These are phyloP conservation scores for Tetranychus piercei DNA, from an alignment of 2,888 invertebrate species.

Conservation along the genomic window DNA sequence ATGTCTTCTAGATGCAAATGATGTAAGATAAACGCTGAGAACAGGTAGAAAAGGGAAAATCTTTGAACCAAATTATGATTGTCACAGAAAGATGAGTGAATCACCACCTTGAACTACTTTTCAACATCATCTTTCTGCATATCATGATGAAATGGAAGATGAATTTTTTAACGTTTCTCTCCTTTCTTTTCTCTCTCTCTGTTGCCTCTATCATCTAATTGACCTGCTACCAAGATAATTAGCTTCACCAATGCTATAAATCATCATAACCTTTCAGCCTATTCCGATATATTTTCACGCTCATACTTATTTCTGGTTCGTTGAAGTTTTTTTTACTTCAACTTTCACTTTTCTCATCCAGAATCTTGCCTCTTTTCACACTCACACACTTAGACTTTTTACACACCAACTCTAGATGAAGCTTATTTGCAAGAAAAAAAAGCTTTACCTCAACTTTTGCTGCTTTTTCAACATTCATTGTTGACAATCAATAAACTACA, in stretches of 20 bases:
- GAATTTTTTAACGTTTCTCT: neutral
- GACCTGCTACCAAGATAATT: slow-evolving; percentile 1
- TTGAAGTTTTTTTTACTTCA: neutral
- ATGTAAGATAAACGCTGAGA: neutral
- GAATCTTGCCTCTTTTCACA: neutral
- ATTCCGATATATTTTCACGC: neutral
- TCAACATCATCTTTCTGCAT: neutral
- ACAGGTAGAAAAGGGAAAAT: too few relatives aligned
- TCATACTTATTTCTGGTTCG: neutral
- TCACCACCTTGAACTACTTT: neutral
- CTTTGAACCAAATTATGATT: neutral
- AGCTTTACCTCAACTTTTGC: too few relatives aligned
- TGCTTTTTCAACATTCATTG: too few relatives aligned
- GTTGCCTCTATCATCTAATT: neutral
- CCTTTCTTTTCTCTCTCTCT: slow-evolving; percentile 5
- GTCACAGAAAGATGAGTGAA: neutral
- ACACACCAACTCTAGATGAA: too few relatives aligned
- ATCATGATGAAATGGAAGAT: neutral
- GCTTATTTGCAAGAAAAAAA: too few relatives aligned
- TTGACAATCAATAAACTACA: too few relatives aligned
- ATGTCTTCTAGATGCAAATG: neutral
- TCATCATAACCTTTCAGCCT: neutral
- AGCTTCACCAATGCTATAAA: neutral
- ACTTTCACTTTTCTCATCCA: neutral
- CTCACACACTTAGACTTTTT: too few relatives aligned